A percentile compares a stretch with the other conserved stretches of the same genome.
These are phyloP conservation scores for Drosophila bifasciata DNA, from an alignment of 1,140 invertebrate species.

Conservation along the genomic window DNA sequence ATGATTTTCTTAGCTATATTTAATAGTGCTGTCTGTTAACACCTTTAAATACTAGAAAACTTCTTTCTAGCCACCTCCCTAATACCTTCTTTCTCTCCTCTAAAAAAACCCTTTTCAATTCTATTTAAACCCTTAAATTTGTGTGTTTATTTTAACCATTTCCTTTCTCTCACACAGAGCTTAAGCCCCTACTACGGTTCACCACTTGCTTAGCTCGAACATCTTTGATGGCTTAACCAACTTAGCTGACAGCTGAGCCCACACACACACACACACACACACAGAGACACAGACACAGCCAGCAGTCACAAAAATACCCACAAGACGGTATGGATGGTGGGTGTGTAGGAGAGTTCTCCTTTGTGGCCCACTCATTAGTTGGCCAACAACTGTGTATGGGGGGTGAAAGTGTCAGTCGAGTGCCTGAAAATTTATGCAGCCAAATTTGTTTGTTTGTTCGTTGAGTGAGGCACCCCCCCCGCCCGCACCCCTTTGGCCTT, in stretches of 20 bases:
- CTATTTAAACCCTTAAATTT: too few relatives aligned
- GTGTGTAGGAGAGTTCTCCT: constrained; percentile 5
- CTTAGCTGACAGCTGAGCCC: constrained; percentile 16
- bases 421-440: constrained; percentile 60
- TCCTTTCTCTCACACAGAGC: background rate
- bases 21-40: too few relatives aligned
- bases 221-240: constrained; percentile 30
- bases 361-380: constrained; percentile 36
- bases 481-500: background rate
- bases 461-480: background rate
- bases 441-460: constrained; percentile 55
- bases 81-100: too few relatives aligned
- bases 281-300: background rate
- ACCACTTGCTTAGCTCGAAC: background rate
- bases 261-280: constrained; percentile 1
- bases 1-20: too few relatives aligned
- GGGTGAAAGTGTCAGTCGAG: constrained; percentile 27
- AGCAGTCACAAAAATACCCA: constrained; percentile 16
- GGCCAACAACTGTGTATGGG: constrained; percentile 39
- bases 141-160: too few relatives aligned
- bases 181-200: background rate
- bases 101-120: too few relatives aligned
- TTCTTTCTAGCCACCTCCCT: too few relatives aligned
- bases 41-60: too few relatives aligned
- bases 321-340: background rate